Evolutionary conservation across 1,140 invertebrate species (phyloP).

Genomic region (Drosophila athabasca): DNA sequence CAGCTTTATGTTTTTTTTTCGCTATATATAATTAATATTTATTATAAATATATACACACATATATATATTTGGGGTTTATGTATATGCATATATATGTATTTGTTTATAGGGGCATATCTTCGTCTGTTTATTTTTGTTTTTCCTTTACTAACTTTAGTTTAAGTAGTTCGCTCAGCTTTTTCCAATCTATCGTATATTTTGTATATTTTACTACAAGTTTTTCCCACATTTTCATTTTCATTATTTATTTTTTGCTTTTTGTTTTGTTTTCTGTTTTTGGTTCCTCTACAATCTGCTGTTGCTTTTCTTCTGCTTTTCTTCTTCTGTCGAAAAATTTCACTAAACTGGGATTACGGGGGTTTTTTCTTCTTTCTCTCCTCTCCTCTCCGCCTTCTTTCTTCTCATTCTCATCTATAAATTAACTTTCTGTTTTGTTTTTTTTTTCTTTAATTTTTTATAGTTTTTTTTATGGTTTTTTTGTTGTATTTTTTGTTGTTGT

Average conservation of each 20-base stretch:
- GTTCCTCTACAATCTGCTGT: slow-evolving; percentile 53
- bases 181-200: slow-evolving; percentile 63
- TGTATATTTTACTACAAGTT: slow-evolving; percentile 82
- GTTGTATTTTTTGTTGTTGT: slow-evolving; percentile 26
- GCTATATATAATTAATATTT: slow-evolving; percentile 30
- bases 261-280: slow-evolving; percentile 29
- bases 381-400: background rate
- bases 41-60: slow-evolving; percentile 27
- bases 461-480: slow-evolving; percentile 37
- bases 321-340: slow-evolving; percentile 75
- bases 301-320: slow-evolving; percentile 21
- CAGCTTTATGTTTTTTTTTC: slow-evolving; percentile 28
- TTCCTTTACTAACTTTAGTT: slow-evolving; percentile 30
- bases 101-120: slow-evolving; percentile 52
- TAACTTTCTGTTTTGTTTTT: slow-evolving; percentile 55
- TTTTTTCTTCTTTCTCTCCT: slow-evolving; percentile 19
- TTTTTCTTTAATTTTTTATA: slow-evolving; percentile 44
- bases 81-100: slow-evolving; percentile 50
- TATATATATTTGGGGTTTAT: slow-evolving; percentile 29
- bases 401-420: slow-evolving; percentile 41
- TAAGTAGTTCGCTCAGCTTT: slow-evolving; percentile 57
- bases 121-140: slow-evolving; percentile 33
- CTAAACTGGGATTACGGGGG: slow-evolving; percentile 74
- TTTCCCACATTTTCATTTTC: slow-evolving; percentile 43
- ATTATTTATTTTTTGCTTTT: slow-evolving; percentile 12